Base-by-base conservation (phyloP, 2,797 vertebrate species). In the Catostomus latipinnis region DNA sequence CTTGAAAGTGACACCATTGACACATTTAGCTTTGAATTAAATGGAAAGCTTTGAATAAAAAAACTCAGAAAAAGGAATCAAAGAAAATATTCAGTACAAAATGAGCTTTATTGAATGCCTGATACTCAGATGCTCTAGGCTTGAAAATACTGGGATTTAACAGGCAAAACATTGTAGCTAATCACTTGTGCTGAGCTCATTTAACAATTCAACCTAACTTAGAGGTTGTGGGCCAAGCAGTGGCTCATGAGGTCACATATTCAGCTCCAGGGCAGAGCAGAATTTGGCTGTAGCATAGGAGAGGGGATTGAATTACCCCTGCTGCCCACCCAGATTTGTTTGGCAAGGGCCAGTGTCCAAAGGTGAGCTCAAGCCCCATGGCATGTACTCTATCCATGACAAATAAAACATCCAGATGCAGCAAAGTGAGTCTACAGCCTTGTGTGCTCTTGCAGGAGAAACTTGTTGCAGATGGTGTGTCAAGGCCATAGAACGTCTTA, bases 271-370 rank as follows among this genome's bases (percentile, higher is more conserved):
- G 91, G 90, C 87, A 69, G 89, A 82, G 83, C 86, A 43, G 90
- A 90, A 87, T 90, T 91, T 91, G 92, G 91, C 89, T 52, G 9
- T 83, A 81, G 83, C 81, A 87, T 84, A 53, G 80, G 84, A 81
- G 83, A 84, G 86, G 88, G 54, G 58, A 34, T 93, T 89, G 84
- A 85, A 91, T 94, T 93, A 90, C 92, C 88, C 89, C 92, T 92
- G 92, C 91, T 94, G 93, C 93, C 90, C 92, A 92, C 92, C 90
- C 91, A 90, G 85, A 91, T 92, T 90, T 84, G 66, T 65, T 89
- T 93, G 90, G 91, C 91, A 90, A 84, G 85, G 90, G 88, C 76
- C 86, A 86, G 87, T 90, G 89, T 92, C 91, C 91, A 90, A 89
- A 86, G 86, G 86, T 90, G 89, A 91, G 90, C 88, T 89, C 88